These are phyloP conservation scores for Ctenosaura bakeri DNA, from an alignment of 2,797 vertebrate genomes.

Conservation along the genomic window DNA sequence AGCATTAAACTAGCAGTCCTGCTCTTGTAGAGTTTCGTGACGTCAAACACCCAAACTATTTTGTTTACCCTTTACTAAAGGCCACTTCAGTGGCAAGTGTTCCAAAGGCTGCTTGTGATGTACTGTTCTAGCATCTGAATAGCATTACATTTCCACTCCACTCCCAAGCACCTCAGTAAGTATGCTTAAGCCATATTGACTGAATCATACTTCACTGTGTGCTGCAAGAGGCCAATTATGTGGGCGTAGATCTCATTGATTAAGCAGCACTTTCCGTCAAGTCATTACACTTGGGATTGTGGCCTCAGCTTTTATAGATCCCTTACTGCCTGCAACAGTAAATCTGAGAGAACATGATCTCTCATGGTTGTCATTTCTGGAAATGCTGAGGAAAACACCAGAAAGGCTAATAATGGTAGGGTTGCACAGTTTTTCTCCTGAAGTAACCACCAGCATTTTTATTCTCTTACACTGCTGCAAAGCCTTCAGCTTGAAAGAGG, in stretches of 20 bases:
- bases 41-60: constrained; percentile 57
- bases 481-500: not conserved
- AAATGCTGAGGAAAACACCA: not conserved
- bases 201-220: not conserved
- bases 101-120: constrained; percentile 51
- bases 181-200: not conserved
- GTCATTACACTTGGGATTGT: not conserved
- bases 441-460: not conserved
- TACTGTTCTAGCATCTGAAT: constrained; percentile 54
- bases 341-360: not conserved
- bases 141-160: not conserved
- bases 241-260: not conserved
- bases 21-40: constrained; percentile 59
- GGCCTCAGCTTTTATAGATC: constrained; percentile 4
- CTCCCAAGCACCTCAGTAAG: constrained; percentile 27
- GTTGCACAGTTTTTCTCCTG: not conserved
- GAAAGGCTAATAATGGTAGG: not conserved
- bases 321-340: not conserved
- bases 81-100: constrained; percentile 62
- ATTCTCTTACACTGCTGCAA: not conserved
- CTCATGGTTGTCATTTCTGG: not conserved
- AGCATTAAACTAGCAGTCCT: constrained; percentile 46
- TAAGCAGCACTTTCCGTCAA: not conserved
- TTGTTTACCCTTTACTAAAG: constrained; percentile 42
- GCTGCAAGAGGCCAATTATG: not conserved